Evolutionary conservation across 2,797 vertebrate species (phyloP), one percentile per base, ranked within the genome.

Genomic region (Danio choprae): DNA sequence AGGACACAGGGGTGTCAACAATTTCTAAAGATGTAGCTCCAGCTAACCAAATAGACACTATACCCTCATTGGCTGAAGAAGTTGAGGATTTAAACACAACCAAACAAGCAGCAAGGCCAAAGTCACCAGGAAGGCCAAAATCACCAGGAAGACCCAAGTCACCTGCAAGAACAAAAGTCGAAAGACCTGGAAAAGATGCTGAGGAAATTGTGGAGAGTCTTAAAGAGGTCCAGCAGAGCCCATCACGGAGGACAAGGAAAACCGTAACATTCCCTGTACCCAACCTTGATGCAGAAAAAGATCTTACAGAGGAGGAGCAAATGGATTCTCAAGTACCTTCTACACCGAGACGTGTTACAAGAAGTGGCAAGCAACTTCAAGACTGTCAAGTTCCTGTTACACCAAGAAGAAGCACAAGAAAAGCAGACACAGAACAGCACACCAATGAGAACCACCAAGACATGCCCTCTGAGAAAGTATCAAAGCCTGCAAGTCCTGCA

Each of bases 331-430:
- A 55, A 50, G 80, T 84, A 67, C 86, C 90, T 59, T 83, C 87
- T 2, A 68, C 91, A 58, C 91, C 88, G 0, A 90, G 85, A 84
- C 93, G 89, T n/a, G 88, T 91, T 71, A 87, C 89, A n/a, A 91
- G 92, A 87, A 92, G 89, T 84, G 50, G 44, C 43, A 93, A 85
- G 83, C 88, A 53, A 71, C 89, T 82, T 50, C 82, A 69, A 68
- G 91, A 90, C 43, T 56, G 68, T 43, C 86, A 89, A 83, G 16
- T 86, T 29, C 75, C 69, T 40, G 81, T 86, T 79, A 91, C 92
- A 81, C 93, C 93, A 53, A 90, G 91, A 13, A 93, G 93, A 88
- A 94, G 91, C 53, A 72, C 87, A 64, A 95, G 91, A 81, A 96
- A 89, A 81, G 15, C 80, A 18, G 85, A 74, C 80, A 74, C 82